Conservation (phyloP, 2,888 invertebrate genomes). For the Drosophila fulvimacula region DNA sequence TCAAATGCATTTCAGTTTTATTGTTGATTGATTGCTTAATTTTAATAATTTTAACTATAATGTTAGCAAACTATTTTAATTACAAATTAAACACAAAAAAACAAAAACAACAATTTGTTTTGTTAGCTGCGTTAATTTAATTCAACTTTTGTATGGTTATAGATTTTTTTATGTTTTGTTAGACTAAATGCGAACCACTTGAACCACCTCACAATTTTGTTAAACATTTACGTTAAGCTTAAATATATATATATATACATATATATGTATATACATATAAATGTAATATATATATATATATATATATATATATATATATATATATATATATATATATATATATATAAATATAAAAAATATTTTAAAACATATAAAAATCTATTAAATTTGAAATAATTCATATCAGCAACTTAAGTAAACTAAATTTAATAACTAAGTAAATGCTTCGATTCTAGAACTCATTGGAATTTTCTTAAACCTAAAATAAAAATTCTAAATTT, state of each 20-base stretch:
- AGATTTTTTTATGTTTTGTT: slow-evolving; percentile 53
- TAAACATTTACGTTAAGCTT: slow-evolving; percentile 68
- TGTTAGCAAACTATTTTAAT: slow-evolving; percentile 28
- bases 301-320: slow-evolving; percentile 42
- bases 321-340: slow-evolving; percentile 46
- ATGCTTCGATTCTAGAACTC: slow-evolving; percentile 17
- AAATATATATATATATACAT: slow-evolving; percentile 40
- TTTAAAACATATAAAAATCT: slow-evolving; percentile 20
- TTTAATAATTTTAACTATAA: slow-evolving; percentile 57
- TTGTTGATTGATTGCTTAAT: slow-evolving; percentile 80
- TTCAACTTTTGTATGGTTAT: slow-evolving; percentile 50
- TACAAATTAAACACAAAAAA: background rate
- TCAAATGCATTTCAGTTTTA: slow-evolving; percentile 85
- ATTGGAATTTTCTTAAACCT: background rate
- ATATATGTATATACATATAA: slow-evolving; percentile 26
- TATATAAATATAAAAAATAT: slow-evolving; percentile 9
- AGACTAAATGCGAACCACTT: slow-evolving; percentile 74
- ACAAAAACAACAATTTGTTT: slow-evolving; percentile 20
- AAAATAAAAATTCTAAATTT: background rate
- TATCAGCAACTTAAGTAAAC: slow-evolving; percentile 43
- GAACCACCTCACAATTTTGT: slow-evolving; percentile 80
- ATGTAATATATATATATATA: no score
- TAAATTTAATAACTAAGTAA: slow-evolving; percentile 15
- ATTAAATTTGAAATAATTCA: slow-evolving; percentile 38
- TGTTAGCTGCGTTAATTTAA: slow-evolving; percentile 18